These are phyloP conservation scores for Plemyria rubiginata DNA, from an alignment of 2,888 invertebrate genomes.

Conservation along the genomic window DNA sequence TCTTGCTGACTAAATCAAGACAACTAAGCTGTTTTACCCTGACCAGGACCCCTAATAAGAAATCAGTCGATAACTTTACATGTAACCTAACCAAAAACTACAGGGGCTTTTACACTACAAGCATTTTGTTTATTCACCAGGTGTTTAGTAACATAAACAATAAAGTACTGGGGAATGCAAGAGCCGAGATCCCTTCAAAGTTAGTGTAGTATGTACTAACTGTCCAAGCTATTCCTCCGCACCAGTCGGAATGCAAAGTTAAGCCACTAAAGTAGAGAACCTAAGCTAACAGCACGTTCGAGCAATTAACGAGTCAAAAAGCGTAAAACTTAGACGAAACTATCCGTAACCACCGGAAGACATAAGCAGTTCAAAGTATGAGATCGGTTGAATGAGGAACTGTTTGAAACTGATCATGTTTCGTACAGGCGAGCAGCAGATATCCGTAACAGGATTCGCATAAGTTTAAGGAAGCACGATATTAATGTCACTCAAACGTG, in stretches of 20 bases:
- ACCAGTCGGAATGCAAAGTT: conserved; percentile 82
- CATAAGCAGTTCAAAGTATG: conserved; percentile 33
- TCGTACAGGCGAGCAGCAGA: conserved; percentile 21
- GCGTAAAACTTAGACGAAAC: conserved; percentile 15
- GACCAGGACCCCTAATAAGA: conserved; percentile 5
- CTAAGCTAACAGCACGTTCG: conserved; percentile 54
- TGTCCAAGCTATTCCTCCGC: conserved; percentile 48
- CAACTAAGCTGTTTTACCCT: conserved; percentile 62
- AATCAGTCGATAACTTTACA: not conserved
- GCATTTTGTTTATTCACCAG: no score
- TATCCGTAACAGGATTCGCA: conserved; percentile 25
- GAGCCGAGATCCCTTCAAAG: not conserved
- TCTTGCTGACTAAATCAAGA: conserved; percentile 76
- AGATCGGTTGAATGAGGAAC: conserved; percentile 38
- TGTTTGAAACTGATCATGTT: conserved; percentile 32
- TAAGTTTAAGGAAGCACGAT: conserved; percentile 47
- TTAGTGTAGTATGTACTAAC: not conserved
- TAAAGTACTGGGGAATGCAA: not conserved
- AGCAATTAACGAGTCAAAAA: conserved; percentile 38
- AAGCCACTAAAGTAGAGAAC: conserved; percentile 73
- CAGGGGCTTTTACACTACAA: no score
- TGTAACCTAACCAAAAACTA: no score
- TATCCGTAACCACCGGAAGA: conserved; percentile 19
- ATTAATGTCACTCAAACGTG: conserved; percentile 56
- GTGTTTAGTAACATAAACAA: no score